Percentiles rank a stretch among this genome's conserved stretches.
Conservation (phyloP, 2,888 invertebrate species). For the Habrosyne pyritoides region DNA sequence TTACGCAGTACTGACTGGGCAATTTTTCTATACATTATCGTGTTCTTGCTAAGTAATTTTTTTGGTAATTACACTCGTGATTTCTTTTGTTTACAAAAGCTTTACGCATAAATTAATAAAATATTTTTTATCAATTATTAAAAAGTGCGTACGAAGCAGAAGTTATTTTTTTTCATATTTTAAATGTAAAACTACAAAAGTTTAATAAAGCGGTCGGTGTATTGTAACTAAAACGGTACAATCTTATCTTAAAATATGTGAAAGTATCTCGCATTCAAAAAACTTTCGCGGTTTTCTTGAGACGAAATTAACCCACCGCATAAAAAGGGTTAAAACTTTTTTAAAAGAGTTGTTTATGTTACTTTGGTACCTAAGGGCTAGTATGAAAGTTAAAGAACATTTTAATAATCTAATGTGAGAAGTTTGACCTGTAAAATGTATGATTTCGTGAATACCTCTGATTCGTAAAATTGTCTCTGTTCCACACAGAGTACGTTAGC, state of each 20-base stretch:
- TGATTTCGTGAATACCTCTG: not conserved
- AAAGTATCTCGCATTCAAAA: not conserved
- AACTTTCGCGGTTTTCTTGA: constrained; percentile 4
- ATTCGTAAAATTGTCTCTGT: no score
- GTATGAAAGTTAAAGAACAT: not conserved
- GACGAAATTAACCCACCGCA: not conserved
- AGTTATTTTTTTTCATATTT: no score
- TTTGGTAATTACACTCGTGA: not conserved
- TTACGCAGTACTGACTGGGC: constrained; percentile 31
- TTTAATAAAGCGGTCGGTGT: no score
- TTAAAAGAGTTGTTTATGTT: constrained; percentile 9
- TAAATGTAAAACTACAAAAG: no score
- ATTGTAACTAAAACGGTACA: not conserved
- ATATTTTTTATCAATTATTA: no score
- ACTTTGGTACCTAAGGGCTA: not conserved
- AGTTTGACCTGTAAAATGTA: not conserved
- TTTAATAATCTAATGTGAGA: not conserved
- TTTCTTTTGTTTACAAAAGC: not conserved
- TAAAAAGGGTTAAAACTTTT: constrained; percentile 1
- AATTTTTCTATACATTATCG: constrained; percentile 15
- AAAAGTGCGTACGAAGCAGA: no score
- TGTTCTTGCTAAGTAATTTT: not conserved
- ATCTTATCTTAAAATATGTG: not conserved
- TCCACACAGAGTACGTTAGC: no score
- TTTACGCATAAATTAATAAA: not conserved